phyloP scores from a whole-genome alignment of 2,888 invertebrate species.

The Hyposoter didymator region DNA sequence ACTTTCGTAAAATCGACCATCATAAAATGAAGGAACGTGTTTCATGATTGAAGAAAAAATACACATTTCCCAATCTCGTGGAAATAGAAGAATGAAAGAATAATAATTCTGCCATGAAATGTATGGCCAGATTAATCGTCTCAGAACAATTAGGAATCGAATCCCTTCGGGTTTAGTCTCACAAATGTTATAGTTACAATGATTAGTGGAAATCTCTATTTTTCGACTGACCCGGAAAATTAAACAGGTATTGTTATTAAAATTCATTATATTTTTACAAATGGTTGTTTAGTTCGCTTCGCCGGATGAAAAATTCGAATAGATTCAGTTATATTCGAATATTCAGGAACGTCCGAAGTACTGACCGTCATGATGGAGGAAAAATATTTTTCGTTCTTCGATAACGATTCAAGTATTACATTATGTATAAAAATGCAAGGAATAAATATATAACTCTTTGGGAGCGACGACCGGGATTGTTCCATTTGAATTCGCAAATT shows the following conservation, averaged over 20 bases:
- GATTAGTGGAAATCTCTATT: not conserved
- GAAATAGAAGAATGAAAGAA: slow-evolving; percentile 5
- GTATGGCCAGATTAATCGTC: not conserved
- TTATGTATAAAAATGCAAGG: slow-evolving; percentile 69
- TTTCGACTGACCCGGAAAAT: slow-evolving; percentile 9
- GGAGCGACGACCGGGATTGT: slow-evolving; percentile 53
- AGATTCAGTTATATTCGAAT: slow-evolving; percentile 26
- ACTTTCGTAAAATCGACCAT: slow-evolving; percentile 32
- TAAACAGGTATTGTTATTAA: slow-evolving; percentile 29
- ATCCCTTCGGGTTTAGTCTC: not conserved
- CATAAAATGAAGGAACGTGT: slow-evolving; percentile 34
- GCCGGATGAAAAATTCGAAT: slow-evolving; percentile 2
- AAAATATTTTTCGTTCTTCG: slow-evolving; percentile 27
- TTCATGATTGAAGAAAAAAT: slow-evolving; percentile 4
- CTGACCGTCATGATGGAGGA: not conserved
- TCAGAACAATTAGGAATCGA: not conserved
- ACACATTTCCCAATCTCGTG: slow-evolving; percentile 27
- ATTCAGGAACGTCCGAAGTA: slow-evolving; percentile 60
- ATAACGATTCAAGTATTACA: slow-evolving; percentile 45
- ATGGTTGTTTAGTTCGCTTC: not conserved
- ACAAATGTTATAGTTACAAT: slow-evolving; percentile 7
- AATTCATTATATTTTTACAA: slow-evolving; percentile 29
- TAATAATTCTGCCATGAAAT: slow-evolving; percentile 4
- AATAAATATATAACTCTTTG: slow-evolving; percentile 66
- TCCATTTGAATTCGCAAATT: slow-evolving; percentile 36